These are phyloP conservation scores for Epistrophe eligans DNA, from an alignment of 2,888 invertebrate species.

Conservation along the genomic window DNA sequence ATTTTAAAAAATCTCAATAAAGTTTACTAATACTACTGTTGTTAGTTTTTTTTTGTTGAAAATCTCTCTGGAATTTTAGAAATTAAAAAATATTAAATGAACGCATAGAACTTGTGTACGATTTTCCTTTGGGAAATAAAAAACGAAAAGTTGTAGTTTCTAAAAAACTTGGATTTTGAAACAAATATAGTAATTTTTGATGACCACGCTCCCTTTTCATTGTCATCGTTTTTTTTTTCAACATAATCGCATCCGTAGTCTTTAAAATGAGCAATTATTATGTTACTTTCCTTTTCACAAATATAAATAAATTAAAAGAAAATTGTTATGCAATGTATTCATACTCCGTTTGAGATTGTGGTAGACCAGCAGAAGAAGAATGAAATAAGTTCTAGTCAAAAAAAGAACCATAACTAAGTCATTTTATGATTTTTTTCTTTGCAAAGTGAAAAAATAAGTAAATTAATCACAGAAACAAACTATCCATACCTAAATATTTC, in stretches of 20 bases:
- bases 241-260: not conserved
- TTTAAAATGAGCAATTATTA: not conserved
- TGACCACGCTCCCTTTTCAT: not conserved
- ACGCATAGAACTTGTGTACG: not conserved
- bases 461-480: not conserved
- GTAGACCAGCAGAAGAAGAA: not conserved
- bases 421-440: not conserved
- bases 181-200: not conserved
- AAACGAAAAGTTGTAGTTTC: not conserved
- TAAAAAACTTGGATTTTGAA: not conserved
- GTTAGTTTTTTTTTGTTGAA: not conserved
- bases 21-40: too few relatives aligned
- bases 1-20: too few relatives aligned
- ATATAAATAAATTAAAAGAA: not conserved
- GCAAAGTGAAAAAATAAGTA: constrained; percentile 11
- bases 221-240: not conserved
- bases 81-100: not conserved
- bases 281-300: constrained; percentile 5
- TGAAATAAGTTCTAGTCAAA: not conserved
- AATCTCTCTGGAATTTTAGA: not conserved
- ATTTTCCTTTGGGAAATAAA: not conserved
- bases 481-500: constrained; percentile 5
- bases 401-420: not conserved
- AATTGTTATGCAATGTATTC: constrained; percentile 58
- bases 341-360: not conserved